Conservation (phyloP, 2,888 invertebrate genomes). For the Drosophila setosimentum region DNA sequence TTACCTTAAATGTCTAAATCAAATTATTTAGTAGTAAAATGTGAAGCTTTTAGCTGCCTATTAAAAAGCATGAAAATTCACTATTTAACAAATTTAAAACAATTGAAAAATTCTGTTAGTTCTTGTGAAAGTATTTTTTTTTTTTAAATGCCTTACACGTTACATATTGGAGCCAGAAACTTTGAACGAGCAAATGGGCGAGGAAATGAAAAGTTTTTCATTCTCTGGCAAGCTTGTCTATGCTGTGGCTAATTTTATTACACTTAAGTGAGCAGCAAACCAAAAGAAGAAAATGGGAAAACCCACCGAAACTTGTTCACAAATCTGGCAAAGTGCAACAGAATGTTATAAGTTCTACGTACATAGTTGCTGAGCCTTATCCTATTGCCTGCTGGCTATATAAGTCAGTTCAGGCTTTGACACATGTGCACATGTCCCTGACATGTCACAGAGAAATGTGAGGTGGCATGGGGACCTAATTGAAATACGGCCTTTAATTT, state of each 20-base stretch:
- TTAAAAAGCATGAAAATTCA: not conserved
- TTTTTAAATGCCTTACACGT: constrained; percentile 28
- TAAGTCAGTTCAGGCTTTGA: constrained; percentile 24
- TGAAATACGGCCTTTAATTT: constrained; percentile 58
- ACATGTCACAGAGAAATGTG: constrained; percentile 16
- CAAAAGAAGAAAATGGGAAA: not conserved
- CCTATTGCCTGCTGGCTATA: constrained; percentile 5
- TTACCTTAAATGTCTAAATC: not conserved
- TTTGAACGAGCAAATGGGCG: constrained; percentile 33
- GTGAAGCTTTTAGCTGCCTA: not conserved
- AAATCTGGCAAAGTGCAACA: constrained; percentile 58
- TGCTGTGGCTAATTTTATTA: constrained; percentile 66
- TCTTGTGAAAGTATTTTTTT: constrained; percentile 19
- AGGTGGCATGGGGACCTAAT: constrained; percentile 29
- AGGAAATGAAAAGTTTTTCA: constrained; percentile 52
- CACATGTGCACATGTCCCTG: constrained; percentile 17
- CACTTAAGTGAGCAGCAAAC: constrained; percentile 35
- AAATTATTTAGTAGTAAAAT: not conserved
- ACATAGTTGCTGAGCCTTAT: not conserved
- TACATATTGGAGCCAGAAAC: constrained; percentile 31
- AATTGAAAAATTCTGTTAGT: not conserved
- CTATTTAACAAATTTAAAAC: not conserved
- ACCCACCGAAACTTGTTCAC: constrained; percentile 14
- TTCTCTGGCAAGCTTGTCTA: constrained; percentile 47
- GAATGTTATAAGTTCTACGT: constrained; percentile 11